phyloP scores from a whole-genome alignment of 2,797 vertebrate species.

The Enteromius afrohamiltoni region DNA sequence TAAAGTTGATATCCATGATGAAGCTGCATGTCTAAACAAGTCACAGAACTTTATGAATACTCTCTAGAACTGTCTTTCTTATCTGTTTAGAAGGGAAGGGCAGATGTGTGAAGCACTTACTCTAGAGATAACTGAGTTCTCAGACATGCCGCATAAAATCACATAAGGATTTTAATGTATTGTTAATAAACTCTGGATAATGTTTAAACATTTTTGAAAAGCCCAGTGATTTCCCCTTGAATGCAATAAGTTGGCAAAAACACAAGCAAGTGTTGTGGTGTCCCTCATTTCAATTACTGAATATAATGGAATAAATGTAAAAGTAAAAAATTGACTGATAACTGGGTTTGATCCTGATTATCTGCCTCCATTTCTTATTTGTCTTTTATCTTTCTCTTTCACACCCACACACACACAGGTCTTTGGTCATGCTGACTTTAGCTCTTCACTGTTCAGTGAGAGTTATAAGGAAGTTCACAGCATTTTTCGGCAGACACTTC shows the following conservation, averaged over 20 bases:
- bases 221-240: background rate
- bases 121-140: background rate
- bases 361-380: background rate
- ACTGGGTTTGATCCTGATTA: background rate
- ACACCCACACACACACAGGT: slow-evolving; percentile 50
- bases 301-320: background rate
- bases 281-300: background rate
- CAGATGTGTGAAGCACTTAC: background rate
- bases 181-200: background rate
- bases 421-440: slow-evolving; percentile 67
- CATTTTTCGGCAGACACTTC: slow-evolving; percentile 65
- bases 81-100: background rate
- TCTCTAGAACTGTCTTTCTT: background rate
- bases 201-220: background rate
- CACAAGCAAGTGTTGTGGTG: background rate
- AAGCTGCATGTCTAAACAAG: background rate
- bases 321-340: background rate
- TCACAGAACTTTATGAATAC: background rate
- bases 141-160: background rate
- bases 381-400: background rate
- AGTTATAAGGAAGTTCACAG: slow-evolving; percentile 61
- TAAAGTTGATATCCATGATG: background rate
- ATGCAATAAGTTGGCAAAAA: too few species aligned
- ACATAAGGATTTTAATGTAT: background rate
- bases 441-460: slow-evolving; percentile 41